Evolutionary conservation across 2,888 invertebrate genomes (phyloP), one percentile per base, ranked within the genome.

Genomic region (Nemotelus pantherinus): DNA sequence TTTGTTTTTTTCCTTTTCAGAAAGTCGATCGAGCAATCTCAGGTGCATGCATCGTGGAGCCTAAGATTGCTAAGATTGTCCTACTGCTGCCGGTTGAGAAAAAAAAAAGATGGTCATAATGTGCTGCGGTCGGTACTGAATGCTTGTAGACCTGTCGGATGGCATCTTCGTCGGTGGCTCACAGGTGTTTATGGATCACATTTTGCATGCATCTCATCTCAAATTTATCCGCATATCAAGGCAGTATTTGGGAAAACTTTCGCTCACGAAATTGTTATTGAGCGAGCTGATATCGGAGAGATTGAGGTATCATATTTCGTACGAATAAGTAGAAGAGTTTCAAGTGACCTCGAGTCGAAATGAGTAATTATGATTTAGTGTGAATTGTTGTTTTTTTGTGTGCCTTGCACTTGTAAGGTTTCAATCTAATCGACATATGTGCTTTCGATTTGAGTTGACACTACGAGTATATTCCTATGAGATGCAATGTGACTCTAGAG

Each of bases 161-260:
- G 58, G 53, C 64, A 64, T 76, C 76, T 53, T 50, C 63, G 71
- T 39, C 10, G 65, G 63, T 76, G 60, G 65, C n/a, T 60, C 72
- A 78, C 78, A 78, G 78, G 78, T 78, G 78, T 78, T 76, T 74
- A 57, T 72, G 63, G 74, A 78, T 78, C 77, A 78, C 74, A 71
- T 78, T 72, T 77, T 74, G 47, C 25, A 9, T 48, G 60, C 74
- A 7, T 74, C 74, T n/a, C n/a, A n/a, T n/a, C n/a, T 74, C 74
- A 60, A 60, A 74, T 74, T 74, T 41, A 63, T 74, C 60, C 60
- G 25, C 63, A 48, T 25, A 63, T 63, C 63, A 60, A 74, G 7
- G 44, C 60, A 63, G 25, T 60, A 48, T 48, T 39, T 44, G 44
- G 47, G 2, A 72, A 57, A 45, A 58, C 10, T 58, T 72, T 47